These are phyloP conservation scores for Hippocampus mohnikei DNA, from an alignment of 2,113 vertebrate species.

Conservation along the genomic window DNA sequence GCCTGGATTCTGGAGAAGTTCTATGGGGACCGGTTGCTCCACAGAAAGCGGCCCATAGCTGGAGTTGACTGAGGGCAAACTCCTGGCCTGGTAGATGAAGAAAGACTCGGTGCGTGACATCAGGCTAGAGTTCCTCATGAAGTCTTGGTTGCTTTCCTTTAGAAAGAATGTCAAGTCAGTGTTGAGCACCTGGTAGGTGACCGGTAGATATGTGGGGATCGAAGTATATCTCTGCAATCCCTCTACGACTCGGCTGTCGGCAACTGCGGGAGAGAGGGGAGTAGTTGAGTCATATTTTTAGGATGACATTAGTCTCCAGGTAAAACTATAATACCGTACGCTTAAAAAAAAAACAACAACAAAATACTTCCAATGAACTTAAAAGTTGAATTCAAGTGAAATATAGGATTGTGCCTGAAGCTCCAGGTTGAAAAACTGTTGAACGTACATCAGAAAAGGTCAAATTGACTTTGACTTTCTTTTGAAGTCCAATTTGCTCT, in stretches of 20 bases:
- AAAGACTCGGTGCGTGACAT: conserved; percentile 82
- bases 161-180: conserved; percentile 85
- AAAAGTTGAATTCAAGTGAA: no score
- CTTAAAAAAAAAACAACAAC: no score
- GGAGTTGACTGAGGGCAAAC: conserved; percentile 76
- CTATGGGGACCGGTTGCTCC: conserved; percentile 79
- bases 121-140: conserved; percentile 86
- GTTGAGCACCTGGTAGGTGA: conserved; percentile 81
- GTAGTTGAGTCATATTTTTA: conserved; percentile 29
- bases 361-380: no score
- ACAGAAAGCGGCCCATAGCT: conserved; percentile 86
- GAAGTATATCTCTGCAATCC: conserved; percentile 80
- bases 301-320: no score
- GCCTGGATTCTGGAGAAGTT: conserved; percentile 72
- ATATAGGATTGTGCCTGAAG: no score
- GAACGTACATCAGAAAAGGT: conserved; percentile 16
- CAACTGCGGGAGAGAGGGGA: conserved; percentile 71
- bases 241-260: conserved; percentile 77
- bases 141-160: conserved; percentile 84
- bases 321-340: no score
- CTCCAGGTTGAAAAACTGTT: conserved; percentile 8
- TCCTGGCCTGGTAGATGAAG: conserved; percentile 82
- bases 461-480: conserved; percentile 34
- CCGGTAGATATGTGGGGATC: conserved; percentile 86
- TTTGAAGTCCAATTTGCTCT: conserved; percentile 40